A percentile compares a stretch with the other conserved stretches of the same genome.
phyloP scores from a whole-genome alignment of 2,797 vertebrate genomes.

The Platalea minor region DNA sequence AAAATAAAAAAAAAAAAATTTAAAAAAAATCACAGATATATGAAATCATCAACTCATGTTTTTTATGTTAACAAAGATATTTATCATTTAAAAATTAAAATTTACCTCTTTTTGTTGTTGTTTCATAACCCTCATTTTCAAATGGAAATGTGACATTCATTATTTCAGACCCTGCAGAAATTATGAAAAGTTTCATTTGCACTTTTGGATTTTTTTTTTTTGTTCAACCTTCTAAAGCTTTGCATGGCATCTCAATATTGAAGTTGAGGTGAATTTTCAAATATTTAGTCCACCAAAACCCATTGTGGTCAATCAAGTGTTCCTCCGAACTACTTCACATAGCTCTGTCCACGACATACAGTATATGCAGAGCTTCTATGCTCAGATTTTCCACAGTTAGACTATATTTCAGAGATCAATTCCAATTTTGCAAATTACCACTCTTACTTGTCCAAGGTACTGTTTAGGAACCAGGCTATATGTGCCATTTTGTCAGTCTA shows the following conservation, averaged over 20 bases:
- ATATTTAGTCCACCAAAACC: not conserved
- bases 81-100: not conserved
- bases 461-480: not conserved
- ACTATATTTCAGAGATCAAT: not conserved
- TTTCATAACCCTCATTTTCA: not conserved
- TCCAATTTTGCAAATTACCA: not conserved
- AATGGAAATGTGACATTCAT: not conserved
- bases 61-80: not conserved
- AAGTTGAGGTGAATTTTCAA: not conserved
- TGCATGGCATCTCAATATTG: not conserved
- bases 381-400: not conserved
- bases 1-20: not conserved
- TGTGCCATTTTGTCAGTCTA: not conserved
- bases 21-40: not conserved
- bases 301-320: not conserved
- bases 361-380: not conserved
- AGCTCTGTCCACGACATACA: not conserved
- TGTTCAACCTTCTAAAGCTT: not conserved
- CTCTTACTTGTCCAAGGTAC: not conserved
- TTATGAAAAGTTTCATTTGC: not conserved
- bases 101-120: not conserved
- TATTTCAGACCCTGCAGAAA: not conserved
- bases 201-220: not conserved
- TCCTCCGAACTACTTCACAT: not conserved
- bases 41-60: accelerated